Evolutionary conservation across 2,797 vertebrate genomes (phyloP).

Genomic region (Sardinella longiceps): DNA sequence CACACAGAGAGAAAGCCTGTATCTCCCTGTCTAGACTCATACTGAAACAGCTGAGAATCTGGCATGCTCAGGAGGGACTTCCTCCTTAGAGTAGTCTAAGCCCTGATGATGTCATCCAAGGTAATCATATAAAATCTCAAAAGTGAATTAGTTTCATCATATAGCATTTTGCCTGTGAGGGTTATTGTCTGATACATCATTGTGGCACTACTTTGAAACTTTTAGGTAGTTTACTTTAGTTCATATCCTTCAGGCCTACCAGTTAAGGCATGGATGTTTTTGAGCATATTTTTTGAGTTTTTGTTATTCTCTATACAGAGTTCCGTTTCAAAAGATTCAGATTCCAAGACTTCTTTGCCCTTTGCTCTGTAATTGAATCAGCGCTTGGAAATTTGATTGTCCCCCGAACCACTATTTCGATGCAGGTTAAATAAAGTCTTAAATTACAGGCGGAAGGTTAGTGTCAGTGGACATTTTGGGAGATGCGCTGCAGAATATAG

Average conservation of each 20-base stretch:
- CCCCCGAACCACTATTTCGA: neutral
- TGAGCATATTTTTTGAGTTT: neutral
- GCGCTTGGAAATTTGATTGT: neutral
- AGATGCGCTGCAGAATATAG: neutral
- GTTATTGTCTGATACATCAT: neutral
- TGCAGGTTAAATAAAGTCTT: neutral
- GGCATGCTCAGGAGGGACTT: neutral
- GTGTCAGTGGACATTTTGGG: neutral
- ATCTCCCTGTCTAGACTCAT: neutral
- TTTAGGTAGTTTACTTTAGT: neutral
- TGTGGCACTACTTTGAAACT: neutral
- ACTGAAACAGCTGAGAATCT: constrained; percentile 1
- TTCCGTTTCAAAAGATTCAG: neutral
- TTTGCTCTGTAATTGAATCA: neutral
- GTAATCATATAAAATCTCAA: neutral
- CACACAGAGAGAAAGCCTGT: neutral
- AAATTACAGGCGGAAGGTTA: neutral
- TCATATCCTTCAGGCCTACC: neutral
- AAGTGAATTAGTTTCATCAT: neutral
- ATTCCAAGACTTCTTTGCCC: neutral
- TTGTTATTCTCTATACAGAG: neutral
- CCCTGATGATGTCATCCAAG: neutral
- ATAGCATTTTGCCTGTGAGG: too few species aligned
- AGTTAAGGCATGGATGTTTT: neutral
- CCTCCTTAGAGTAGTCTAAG: neutral